These are phyloP conservation scores for Platyrinchus mystaceus DNA, from an alignment of 2,797 vertebrate genomes.

Conservation along the genomic window DNA sequence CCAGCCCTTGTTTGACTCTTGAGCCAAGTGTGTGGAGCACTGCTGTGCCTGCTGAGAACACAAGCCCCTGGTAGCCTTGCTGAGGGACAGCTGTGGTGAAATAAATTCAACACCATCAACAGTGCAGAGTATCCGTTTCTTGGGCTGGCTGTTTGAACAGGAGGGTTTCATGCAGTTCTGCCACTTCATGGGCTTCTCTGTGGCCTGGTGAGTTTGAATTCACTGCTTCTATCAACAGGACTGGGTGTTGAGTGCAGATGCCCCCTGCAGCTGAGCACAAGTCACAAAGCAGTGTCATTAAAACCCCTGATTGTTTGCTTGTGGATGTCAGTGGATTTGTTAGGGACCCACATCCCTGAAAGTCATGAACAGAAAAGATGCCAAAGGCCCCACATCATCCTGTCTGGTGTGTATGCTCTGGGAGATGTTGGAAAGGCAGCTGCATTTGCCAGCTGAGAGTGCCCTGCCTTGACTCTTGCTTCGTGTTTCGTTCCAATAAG, in stretches of 20 bases:
- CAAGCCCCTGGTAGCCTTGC: not conserved
- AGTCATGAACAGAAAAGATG: not conserved
- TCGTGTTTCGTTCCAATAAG: not conserved
- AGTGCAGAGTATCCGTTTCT: not conserved
- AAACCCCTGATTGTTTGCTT: not conserved
- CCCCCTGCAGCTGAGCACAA: not conserved
- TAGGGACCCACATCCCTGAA: not conserved
- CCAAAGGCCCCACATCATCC: not conserved
- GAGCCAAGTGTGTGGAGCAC: not conserved
- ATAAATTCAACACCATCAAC: not conserved
- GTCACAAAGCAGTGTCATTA: not conserved
- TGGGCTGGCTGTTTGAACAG: not conserved
- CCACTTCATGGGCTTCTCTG: not conserved
- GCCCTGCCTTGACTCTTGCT: not conserved
- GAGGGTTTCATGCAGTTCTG: not conserved
- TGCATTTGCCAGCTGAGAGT: not conserved
- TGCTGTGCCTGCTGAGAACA: not conserved
- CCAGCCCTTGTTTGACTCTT: not conserved
- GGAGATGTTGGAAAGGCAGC: not conserved
- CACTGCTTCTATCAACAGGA: not conserved
- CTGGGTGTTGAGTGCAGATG: not conserved
- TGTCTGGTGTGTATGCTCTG: accelerated
- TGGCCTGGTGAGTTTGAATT: not conserved
- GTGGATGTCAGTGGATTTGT: not conserved
- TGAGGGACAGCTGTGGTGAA: not conserved